A percentile compares a stretch with the other conserved stretches of the same genome.
These are phyloP conservation scores for Agelastica alni DNA, from an alignment of 2,888 invertebrate species.

Conservation along the genomic window DNA sequence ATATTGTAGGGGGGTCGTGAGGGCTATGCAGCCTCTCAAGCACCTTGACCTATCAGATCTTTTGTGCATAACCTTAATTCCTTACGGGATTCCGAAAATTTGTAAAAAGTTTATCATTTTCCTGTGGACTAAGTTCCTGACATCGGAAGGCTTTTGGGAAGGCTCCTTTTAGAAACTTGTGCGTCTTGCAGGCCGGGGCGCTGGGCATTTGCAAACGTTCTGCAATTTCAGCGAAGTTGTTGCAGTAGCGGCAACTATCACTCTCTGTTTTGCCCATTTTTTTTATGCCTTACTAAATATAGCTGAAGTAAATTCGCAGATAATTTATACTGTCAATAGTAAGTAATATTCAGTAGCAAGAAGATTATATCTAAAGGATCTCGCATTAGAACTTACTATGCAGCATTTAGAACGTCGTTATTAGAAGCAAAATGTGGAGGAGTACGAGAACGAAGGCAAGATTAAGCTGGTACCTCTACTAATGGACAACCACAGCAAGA, in stretches of 20 bases:
- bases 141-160: too few relatives aligned
- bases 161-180: not conserved
- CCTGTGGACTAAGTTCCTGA: too few relatives aligned
- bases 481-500: not conserved
- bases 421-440: not conserved
- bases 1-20: too few relatives aligned
- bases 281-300: not conserved
- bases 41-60: not conserved
- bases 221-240: too few relatives aligned
- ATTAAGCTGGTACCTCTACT: not conserved
- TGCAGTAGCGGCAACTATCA: too few relatives aligned
- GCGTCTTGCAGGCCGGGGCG: too few relatives aligned
- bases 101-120: too few relatives aligned
- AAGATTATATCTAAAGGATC: not conserved
- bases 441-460: not conserved
- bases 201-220: too few relatives aligned
- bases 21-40: too few relatives aligned
- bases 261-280: too few relatives aligned
- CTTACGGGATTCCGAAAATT: too few relatives aligned
- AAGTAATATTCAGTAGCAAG: not conserved
- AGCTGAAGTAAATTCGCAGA: not conserved
- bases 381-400: not conserved
- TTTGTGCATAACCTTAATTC: too few relatives aligned
- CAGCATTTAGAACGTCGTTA: not conserved
- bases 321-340: not conserved